These are phyloP conservation scores for Drosophila basisetae DNA, from an alignment of 2,888 invertebrate genomes.

Conservation along the genomic window DNA sequence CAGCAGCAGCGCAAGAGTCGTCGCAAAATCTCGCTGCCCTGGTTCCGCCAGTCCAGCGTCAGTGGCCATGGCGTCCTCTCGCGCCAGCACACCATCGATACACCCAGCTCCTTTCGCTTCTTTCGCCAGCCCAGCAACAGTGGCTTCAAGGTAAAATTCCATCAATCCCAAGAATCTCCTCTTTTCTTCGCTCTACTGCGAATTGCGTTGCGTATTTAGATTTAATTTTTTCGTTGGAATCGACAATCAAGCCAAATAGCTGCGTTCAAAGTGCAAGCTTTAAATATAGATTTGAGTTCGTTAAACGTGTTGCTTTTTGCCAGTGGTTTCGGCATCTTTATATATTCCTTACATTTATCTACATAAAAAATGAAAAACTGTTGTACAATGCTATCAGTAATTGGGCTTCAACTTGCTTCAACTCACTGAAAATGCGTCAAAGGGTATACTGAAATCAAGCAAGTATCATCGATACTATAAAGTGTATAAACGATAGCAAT, in stretches of 20 bases:
- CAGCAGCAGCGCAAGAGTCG: conserved; percentile 89
- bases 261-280: too few species aligned
- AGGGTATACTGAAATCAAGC: not conserved
- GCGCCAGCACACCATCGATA: conserved; percentile 95
- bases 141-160: conserved; percentile 84
- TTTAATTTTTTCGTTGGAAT: not conserved
- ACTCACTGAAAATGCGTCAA: not conserved
- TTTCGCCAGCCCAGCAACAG: conserved; percentile 87
- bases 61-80: conserved; percentile 89
- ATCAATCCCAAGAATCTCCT: not conserved
- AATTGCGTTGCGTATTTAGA: not conserved
- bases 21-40: conserved; percentile 94
- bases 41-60: conserved; percentile 94
- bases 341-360: not conserved
- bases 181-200: too few species aligned
- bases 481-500: not conserved
- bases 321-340: not conserved
- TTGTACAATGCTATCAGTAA: not conserved
- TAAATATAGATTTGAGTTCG: not conserved
- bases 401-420: not conserved
- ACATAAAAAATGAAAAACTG: not conserved
- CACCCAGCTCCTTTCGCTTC: conserved; percentile 93
- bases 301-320: not conserved
- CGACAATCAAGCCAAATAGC: not conserved
- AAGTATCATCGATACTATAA: not conserved